Evolutionary conservation across 1,140 invertebrate species (phyloP).

Genomic region (Asbolus verrucosus): DNA sequence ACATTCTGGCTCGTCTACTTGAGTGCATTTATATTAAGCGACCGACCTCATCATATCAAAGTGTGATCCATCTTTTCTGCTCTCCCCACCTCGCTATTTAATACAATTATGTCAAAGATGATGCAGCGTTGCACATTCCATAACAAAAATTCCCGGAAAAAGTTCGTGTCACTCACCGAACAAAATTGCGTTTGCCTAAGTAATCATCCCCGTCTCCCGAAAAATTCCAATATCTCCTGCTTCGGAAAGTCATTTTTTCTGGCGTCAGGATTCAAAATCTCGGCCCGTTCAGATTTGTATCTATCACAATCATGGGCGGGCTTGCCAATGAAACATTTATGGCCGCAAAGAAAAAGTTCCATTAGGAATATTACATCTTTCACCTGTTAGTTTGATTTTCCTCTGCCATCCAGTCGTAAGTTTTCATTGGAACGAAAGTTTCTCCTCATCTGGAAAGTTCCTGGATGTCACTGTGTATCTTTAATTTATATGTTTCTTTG

Average conservation of each 20-base stretch:
- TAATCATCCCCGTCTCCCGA: too few species aligned
- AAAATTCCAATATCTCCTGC: too few species aligned
- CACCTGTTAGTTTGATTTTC: slow-evolving; percentile 2
- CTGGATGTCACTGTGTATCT: not conserved
- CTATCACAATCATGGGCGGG: not conserved
- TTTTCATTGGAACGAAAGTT: not conserved
- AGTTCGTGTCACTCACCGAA: not conserved
- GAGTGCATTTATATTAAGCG: slow-evolving; percentile 53
- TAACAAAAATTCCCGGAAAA: not conserved
- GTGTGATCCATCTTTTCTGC: slow-evolving; percentile 55
- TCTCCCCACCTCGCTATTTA: slow-evolving; percentile 32
- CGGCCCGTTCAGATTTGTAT: not conserved
- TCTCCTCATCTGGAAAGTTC: not conserved
- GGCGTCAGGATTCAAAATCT: too few species aligned
- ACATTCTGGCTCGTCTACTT: slow-evolving; percentile 46
- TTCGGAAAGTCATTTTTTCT: too few species aligned
- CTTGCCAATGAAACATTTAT: not conserved
- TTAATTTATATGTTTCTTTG: not conserved
- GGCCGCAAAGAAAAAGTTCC: not conserved
- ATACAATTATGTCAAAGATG: slow-evolving; percentile 44
- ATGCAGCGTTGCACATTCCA: slow-evolving; percentile 19
- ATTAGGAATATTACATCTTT: slow-evolving; percentile 6
- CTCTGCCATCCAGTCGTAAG: not conserved
- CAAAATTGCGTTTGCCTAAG: not conserved
- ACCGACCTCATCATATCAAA: slow-evolving; percentile 60